A percentile compares a stretch with the other conserved stretches of the same genome.
Conservation (phyloP, 1,140 invertebrate genomes). For the Nilaparvata lugens region DNA sequence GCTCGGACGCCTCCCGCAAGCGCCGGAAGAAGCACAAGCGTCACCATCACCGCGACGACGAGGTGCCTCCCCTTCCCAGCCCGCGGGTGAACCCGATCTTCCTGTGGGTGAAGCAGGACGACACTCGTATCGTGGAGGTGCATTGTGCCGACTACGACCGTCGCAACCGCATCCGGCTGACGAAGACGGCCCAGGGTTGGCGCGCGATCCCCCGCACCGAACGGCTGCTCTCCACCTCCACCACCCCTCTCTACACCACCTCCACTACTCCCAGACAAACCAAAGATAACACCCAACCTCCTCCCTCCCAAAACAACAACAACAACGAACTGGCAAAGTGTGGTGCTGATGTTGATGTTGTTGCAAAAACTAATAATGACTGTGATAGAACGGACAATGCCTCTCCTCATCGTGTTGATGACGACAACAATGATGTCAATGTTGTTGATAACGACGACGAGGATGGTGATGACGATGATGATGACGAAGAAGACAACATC, state of each 20-base stretch:
- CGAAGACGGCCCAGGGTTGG: conserved; percentile 69
- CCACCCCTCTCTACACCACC: conserved; percentile 8
- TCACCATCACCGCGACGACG: conserved; percentile 4
- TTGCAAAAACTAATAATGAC: background rate
- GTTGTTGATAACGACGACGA: conserved; percentile 26
- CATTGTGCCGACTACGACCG: conserved; percentile 77
- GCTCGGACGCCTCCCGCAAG: conserved; percentile 17
- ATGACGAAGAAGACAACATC: conserved; percentile 26
- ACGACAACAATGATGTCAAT: conserved; percentile 8
- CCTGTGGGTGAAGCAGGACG: conserved; percentile 66
- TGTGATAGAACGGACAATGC: conserved; percentile 1
- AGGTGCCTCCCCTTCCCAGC: conserved; percentile 3
- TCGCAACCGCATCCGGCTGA: conserved; percentile 66
- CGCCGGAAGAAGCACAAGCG: conserved; percentile 22
- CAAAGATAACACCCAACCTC: no score
- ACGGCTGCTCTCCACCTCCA: conserved; percentile 45
- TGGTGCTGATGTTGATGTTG: conserved; percentile 16
- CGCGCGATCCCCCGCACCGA: conserved; percentile 67
- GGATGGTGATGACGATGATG: conserved; percentile 14
- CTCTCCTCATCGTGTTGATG: background rate
- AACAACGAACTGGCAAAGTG: conserved; percentile 24
- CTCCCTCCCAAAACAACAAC: conserved; percentile 20
- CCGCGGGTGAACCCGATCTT: conserved; percentile 68
- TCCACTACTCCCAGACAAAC: no score
- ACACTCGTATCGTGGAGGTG: conserved; percentile 68